Evolutionary conservation across 2,797 vertebrate species (phyloP).

Genomic region (Cynodonichthys magdalenae): DNA sequence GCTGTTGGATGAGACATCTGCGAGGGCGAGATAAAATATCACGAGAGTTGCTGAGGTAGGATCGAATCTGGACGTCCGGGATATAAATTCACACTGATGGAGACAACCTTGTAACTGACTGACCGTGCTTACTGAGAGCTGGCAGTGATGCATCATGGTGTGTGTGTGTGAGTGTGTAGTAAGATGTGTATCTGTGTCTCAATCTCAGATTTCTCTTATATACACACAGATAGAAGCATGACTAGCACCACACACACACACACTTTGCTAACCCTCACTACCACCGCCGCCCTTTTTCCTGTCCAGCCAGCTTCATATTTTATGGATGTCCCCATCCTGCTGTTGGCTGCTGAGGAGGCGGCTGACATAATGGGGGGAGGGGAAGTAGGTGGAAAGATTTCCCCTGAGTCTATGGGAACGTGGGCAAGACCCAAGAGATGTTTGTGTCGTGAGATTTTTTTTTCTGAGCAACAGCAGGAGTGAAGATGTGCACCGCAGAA

Average conservation of each 20-base stretch:
- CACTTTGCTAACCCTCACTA: constrained; percentile 7
- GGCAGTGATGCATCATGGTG: constrained; percentile 46
- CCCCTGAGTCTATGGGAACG: constrained; percentile 34
- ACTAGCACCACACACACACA: neutral
- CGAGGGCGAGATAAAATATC: constrained; percentile 41
- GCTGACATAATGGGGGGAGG: constrained; percentile 10
- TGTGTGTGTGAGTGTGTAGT: constrained; percentile 12
- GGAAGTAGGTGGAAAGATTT: constrained; percentile 50
- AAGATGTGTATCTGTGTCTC: constrained; percentile 2
- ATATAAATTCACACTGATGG: constrained; percentile 59
- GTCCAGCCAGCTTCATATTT: constrained; percentile 70
- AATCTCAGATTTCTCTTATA: constrained; percentile 22
- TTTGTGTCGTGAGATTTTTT: constrained; percentile 31
- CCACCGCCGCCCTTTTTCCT: constrained; percentile 39
- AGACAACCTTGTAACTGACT: constrained; percentile 50
- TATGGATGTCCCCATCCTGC: constrained; percentile 68
- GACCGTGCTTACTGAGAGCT: constrained; percentile 25
- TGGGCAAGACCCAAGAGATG: constrained; percentile 19
- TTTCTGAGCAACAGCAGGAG: constrained; percentile 31
- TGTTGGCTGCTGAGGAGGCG: constrained; percentile 49
- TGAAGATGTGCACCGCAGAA: constrained; percentile 7
- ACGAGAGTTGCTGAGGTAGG: constrained; percentile 62
- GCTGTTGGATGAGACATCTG: constrained; percentile 30
- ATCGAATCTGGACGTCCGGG: constrained; percentile 35
- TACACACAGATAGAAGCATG: constrained; percentile 18